Conservation (phyloP, 2,797 vertebrate genomes). For the Morelia viridis region DNA sequence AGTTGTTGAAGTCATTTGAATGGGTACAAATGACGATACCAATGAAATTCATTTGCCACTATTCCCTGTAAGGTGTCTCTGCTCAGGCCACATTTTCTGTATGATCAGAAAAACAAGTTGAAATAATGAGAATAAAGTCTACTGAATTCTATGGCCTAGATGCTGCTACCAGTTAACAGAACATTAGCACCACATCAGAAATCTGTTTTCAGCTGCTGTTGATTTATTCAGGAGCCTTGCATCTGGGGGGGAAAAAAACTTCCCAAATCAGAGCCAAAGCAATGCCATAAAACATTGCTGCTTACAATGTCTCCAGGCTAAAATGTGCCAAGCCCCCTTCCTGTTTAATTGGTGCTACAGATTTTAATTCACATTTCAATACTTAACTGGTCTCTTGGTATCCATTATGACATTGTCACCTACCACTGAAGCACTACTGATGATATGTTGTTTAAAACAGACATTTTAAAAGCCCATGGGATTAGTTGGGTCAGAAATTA, state of each 20-base stretch:
- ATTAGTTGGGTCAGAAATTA: constrained; percentile 44
- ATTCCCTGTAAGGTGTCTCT: not conserved
- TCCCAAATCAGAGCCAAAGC: constrained; percentile 7
- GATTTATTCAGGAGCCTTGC: not conserved
- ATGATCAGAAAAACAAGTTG: not conserved
- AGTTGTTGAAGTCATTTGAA: not conserved
- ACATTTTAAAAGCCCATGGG: constrained; percentile 20
- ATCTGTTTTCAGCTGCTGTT: not conserved
- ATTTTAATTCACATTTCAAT: constrained; percentile 31
- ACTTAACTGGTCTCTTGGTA: constrained; percentile 9
- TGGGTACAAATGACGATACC: not conserved
- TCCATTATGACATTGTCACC: constrained; percentile 36
- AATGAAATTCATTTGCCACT: not conserved
- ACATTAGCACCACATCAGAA: not conserved
- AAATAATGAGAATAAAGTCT: not conserved
- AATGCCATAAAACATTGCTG: not conserved
- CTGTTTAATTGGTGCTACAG: constrained; percentile 24
- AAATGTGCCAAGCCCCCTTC: not conserved
- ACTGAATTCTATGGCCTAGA: not conserved
- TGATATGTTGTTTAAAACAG: constrained; percentile 35
- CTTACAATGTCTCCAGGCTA: not conserved
- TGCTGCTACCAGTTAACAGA: not conserved
- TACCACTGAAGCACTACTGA: constrained; percentile 8
- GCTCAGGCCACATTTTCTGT: not conserved
- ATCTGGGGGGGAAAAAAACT: not conserved